Evolutionary conservation across 2,888 invertebrate species (phyloP), one percentile per base, ranked within the genome.

Genomic region (Philhelius pedissequus): DNA sequence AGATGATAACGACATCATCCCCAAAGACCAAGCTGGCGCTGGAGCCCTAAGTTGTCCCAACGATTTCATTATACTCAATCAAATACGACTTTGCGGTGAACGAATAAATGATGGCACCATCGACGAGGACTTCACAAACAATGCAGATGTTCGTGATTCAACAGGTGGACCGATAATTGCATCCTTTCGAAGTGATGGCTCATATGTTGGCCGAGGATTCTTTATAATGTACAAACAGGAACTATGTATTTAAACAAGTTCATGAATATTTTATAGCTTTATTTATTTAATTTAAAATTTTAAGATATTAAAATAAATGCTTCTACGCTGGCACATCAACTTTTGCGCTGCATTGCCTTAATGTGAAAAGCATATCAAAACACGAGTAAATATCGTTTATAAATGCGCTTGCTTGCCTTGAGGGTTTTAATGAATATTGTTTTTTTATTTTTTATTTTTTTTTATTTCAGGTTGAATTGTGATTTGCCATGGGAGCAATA

Each of bases 1-100:
- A 95, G 95, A 93, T 88, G 95, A 94, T 30, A 90, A 93, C 43
- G 93, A 93, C 80, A 92, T 94, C 5, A 93, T 95, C 38, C 94
- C 95, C 3, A 93, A 93, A 32, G 94, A 93, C 1, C 95, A 96
- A 90, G 96, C 96, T 1, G 96, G 96, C 0, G 94, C 94, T 56
- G 96, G 96, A 88, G 93, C 95, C 70, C 93, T 94, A 87, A 95
- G 95, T 90, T 96, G 96, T 89, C 95, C 96, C 0, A 94, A 94
- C 86, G 96, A 96, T 89, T 96, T 94, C 92, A 92, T 96, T 52
- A 92, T 95, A 2, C 92, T 96, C 81, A 94, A 95, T 64, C 95
- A 95, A 13, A 93, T 94, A 25, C 92, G 96, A 70, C 91, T 96
- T 3, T 96, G 96, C 87, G 96, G 96, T 0, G 95, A 95, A 69